Percentiles rank a stretch among this genome's conserved stretches.
Evolutionary conservation across 2,888 invertebrate species (phyloP).

Genomic region (Belgica antarctica): DNA sequence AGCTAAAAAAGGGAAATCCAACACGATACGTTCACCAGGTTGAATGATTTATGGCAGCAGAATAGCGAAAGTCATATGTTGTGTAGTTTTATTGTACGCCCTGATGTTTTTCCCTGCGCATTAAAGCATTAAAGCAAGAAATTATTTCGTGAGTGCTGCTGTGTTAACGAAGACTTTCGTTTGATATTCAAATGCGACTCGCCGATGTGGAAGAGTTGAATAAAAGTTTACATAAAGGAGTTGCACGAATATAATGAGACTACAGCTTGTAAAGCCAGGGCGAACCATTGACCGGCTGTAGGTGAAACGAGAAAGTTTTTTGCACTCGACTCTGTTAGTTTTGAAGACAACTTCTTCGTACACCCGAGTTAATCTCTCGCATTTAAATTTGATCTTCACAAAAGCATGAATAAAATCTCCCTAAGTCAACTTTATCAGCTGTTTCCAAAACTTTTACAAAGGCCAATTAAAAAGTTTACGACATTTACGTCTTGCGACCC

Average conservation of each 20-base stretch:
- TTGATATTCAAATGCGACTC: neutral
- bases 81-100: neutral
- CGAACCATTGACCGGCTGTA: neutral
- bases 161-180: neutral
- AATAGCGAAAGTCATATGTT: conserved; percentile 15
- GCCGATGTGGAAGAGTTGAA: neutral
- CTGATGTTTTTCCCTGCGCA: conserved; percentile 15
- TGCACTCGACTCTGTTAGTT: conserved; percentile 15
- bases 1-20: neutral
- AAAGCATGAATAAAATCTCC: conserved; percentile 1
- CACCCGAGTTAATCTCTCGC: conserved; percentile 15
- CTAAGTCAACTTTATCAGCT: conserved; percentile 31
- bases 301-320: conserved; percentile 8
- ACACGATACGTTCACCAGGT: too few relatives aligned
- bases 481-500: neutral
- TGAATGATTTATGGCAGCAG: conserved; percentile 34
- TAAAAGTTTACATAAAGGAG: neutral
- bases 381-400: neutral
- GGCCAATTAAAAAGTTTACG: conserved; percentile 27
- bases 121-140: conserved; percentile 36
- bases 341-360: neutral
- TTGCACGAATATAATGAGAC: neutral
- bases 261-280: conserved; percentile 20
- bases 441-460: neutral
- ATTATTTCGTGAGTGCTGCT: conserved; percentile 21